A percentile compares a stretch with the other conserved stretches of the same genome.
phyloP scores from a whole-genome alignment of 2,888 invertebrate genomes.

The Eurois occulta region DNA sequence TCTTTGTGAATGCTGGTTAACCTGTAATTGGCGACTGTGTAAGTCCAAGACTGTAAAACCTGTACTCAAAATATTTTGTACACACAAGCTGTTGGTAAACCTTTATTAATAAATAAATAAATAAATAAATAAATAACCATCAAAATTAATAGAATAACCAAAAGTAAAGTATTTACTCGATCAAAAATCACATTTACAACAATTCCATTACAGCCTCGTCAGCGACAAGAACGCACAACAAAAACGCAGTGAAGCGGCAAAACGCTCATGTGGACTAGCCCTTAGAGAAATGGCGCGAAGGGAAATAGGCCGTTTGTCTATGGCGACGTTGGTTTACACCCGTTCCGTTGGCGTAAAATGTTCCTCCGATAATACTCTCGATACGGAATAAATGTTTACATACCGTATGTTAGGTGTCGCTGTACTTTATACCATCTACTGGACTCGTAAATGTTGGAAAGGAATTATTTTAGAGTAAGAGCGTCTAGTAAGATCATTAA shows the following conservation, averaged over 20 bases:
- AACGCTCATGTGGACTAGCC: constrained; percentile 26
- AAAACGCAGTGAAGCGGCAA: constrained; percentile 14
- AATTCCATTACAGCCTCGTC: not conserved
- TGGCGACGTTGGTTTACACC: constrained; percentile 58
- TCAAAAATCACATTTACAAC: not conserved
- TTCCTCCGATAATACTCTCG: constrained; percentile 45
- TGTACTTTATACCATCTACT: constrained; percentile 29
- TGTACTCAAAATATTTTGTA: no score
- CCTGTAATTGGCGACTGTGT: no score
- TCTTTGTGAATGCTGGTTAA: no score
- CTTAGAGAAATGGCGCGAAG: constrained; percentile 57
- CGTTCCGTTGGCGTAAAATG: constrained; percentile 44
- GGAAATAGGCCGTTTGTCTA: constrained; percentile 66
- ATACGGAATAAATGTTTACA: constrained; percentile 50
- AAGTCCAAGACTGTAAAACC: no score
- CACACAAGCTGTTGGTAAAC: no score
- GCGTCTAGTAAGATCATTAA: constrained; percentile 11
- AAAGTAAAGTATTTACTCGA: not conserved
- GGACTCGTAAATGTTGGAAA: constrained; percentile 31
- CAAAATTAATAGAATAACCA: no score
- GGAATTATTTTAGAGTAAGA: constrained; percentile 25
- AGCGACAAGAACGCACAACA: not conserved
- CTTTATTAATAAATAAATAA: no score
- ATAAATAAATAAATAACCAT: no score
- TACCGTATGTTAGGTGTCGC: constrained; percentile 33